Conservation (phyloP, 2,888 invertebrate genomes). For the Tanytarsus gracilentus region DNA sequence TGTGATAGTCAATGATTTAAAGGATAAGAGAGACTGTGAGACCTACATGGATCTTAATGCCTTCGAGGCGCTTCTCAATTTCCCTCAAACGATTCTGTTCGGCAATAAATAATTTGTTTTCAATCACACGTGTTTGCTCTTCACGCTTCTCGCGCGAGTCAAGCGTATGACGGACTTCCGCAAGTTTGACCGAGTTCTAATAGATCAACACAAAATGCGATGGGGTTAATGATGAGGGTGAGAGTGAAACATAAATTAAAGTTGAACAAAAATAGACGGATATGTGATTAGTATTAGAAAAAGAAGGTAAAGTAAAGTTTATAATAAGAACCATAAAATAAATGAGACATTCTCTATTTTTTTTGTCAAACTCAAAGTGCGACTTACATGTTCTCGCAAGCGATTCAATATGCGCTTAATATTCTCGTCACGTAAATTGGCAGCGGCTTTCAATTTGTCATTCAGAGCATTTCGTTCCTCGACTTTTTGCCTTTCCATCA, state of each 20-base stretch:
- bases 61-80: slow-evolving; percentile 75
- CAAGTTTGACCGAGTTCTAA: slow-evolving; percentile 58
- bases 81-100: slow-evolving; percentile 78
- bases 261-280: no score
- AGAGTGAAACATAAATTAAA: no score
- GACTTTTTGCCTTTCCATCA: slow-evolving; percentile 75
- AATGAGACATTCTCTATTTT: slow-evolving; percentile 1
- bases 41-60: slow-evolving; percentile 75
- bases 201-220: background rate
- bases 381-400: slow-evolving; percentile 81
- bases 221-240: background rate
- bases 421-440: slow-evolving; percentile 82
- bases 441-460: slow-evolving; percentile 78
- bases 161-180: slow-evolving; percentile 56
- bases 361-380: slow-evolving; percentile 3
- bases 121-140: slow-evolving; percentile 59
- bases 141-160: slow-evolving; percentile 54
- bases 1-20: background rate
- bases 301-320: no score
- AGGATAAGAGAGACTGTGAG: slow-evolving; percentile 30
- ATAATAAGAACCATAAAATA: no score
- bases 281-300: no score
- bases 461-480: slow-evolving; percentile 79
- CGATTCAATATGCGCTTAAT: slow-evolving; percentile 85
- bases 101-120: slow-evolving; percentile 67